Evolutionary conservation across 2,797 vertebrate genomes (phyloP).

Genomic region (Rallus crepitans): DNA sequence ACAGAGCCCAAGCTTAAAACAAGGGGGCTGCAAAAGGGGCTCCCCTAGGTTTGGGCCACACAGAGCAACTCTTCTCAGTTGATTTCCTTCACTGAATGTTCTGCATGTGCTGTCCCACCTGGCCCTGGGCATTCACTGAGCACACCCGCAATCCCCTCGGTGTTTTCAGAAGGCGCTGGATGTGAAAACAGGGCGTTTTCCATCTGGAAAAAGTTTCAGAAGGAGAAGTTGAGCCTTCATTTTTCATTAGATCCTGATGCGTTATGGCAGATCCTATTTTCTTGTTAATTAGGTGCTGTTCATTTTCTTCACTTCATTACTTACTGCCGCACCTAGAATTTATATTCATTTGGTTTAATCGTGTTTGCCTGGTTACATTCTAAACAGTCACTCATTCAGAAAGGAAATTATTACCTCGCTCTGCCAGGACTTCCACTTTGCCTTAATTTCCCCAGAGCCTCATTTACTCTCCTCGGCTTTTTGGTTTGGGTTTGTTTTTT

Average conservation of each 20-base stretch:
- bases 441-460: conserved; percentile 61
- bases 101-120: no score
- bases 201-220: conserved; percentile 12
- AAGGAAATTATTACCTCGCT: conserved; percentile 44
- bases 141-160: neutral
- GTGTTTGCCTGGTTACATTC: conserved; percentile 24
- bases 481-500: no score
- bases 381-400: conserved; percentile 62
- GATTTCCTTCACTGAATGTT: no score
- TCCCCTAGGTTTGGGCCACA: no score
- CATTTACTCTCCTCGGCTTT: neutral
- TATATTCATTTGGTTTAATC: conserved; percentile 54
- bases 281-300: conserved; percentile 71
- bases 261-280: conserved; percentile 22
- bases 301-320: conserved; percentile 59
- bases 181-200: conserved; percentile 41
- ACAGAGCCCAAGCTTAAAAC: no score
- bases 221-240: conserved; percentile 13
- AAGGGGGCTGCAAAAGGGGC: no score
- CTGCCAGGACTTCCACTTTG: conserved; percentile 49
- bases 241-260: conserved; percentile 3
- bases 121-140: neutral
- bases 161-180: neutral
- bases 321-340: conserved; percentile 31
- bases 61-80: no score